Evolutionary conservation across 2,888 invertebrate species (phyloP).

Genomic region (Anagyrus pseudococci): DNA sequence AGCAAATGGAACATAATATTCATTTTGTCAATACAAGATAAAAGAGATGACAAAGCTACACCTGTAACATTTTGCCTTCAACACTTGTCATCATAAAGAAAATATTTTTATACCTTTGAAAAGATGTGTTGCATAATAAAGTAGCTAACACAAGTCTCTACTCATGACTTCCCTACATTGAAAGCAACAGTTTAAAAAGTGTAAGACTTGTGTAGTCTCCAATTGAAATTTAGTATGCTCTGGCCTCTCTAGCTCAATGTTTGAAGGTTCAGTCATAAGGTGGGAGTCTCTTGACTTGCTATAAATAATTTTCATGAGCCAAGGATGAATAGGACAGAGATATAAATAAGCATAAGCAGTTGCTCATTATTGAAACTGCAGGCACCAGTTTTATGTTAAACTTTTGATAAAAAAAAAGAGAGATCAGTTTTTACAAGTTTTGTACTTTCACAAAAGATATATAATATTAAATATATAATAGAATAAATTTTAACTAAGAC

Average conservation of each 20-base stretch:
- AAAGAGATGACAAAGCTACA: slow-evolving; percentile 12
- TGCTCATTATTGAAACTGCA: slow-evolving; percentile 34
- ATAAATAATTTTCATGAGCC: slow-evolving; percentile 55
- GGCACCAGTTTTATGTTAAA: slow-evolving; percentile 30
- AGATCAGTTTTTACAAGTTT: too few species aligned
- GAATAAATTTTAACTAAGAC: too few species aligned
- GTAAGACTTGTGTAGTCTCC: slow-evolving; percentile 12
- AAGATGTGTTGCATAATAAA: slow-evolving; percentile 16
- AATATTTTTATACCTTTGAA: slow-evolving; percentile 29
- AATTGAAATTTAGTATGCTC: slow-evolving; percentile 24
- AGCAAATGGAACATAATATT: slow-evolving; percentile 28
- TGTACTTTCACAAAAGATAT: too few species aligned
- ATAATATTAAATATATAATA: too few species aligned
- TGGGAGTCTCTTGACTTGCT: slow-evolving; percentile 47
- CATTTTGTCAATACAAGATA: slow-evolving; percentile 29
- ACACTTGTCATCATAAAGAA: slow-evolving; percentile 27
- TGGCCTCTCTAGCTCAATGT: slow-evolving; percentile 40
- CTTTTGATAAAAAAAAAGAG: too few species aligned
- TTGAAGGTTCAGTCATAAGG: slow-evolving; percentile 45
- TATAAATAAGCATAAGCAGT: slow-evolving; percentile 53
- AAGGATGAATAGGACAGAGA: slow-evolving; percentile 57
- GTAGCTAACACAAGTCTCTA: slow-evolving; percentile 6
- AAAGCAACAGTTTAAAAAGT: slow-evolving; percentile 4
- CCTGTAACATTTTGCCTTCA: slow-evolving; percentile 15
- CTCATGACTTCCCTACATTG: neutral